Percentiles rank a stretch among this genome's conserved stretches.
Conservation (phyloP, 2,113 vertebrate species). For the Sturnira hondurensis region DNA sequence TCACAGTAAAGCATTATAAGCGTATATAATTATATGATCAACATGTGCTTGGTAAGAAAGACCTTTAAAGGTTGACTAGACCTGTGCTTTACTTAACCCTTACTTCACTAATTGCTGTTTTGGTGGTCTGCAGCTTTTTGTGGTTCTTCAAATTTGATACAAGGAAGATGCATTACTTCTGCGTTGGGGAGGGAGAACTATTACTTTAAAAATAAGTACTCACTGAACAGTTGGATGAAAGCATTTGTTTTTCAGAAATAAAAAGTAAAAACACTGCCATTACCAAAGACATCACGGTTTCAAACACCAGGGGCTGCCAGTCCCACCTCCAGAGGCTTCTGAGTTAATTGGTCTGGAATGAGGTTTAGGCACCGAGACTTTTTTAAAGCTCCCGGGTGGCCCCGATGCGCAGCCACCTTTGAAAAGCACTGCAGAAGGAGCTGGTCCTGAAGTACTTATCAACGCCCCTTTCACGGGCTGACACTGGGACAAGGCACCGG, state of each 20-base stretch:
- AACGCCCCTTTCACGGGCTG: neutral
- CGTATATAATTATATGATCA: neutral
- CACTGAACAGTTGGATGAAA: neutral
- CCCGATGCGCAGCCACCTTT: neutral
- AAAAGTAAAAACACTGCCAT: neutral
- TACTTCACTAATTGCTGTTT: neutral
- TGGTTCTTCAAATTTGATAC: neutral
- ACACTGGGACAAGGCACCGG: neutral
- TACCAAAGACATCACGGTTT: neutral
- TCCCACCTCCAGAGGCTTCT: neutral
- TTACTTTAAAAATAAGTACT: neutral
- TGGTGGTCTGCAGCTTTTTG: neutral
- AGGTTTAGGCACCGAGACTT: neutral
- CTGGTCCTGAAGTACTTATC: neutral
- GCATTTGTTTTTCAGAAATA: constrained; percentile 5
- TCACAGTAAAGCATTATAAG: neutral
- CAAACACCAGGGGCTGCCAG: neutral
- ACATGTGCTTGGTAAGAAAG: neutral
- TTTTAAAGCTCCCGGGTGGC: neutral
- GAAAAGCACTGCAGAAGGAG: neutral
- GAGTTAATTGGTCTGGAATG: neutral
- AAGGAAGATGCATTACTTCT: neutral
- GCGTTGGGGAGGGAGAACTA: neutral
- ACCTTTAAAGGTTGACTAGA: neutral
- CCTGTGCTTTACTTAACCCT: neutral